These are phyloP conservation scores for Meloidogyne floridensis DNA, from an alignment of 1,140 invertebrate genomes.

Conservation along the genomic window DNA sequence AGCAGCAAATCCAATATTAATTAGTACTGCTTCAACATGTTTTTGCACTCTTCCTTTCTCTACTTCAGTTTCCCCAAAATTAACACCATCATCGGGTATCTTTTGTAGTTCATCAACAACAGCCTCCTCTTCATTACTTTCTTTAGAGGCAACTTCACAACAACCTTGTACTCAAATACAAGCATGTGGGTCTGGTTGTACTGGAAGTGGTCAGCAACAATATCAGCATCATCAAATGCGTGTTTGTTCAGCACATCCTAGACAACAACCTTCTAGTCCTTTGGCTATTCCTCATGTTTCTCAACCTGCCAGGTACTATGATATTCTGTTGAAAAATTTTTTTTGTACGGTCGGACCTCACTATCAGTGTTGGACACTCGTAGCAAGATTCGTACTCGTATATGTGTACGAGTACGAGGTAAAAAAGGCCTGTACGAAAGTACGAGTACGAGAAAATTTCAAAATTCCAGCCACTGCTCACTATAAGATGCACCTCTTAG, in stretches of 20 bases:
- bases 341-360: no score
- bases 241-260: conserved; percentile 6
- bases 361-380: no score
- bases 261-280: neutral
- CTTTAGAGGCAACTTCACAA: neutral
- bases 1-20: conserved; percentile 10
- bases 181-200: neutral
- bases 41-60: neutral
- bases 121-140: neutral
- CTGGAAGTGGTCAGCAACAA: neutral
- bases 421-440: no score
- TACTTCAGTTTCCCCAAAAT: neutral
- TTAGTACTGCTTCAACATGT: neutral
- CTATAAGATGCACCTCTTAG: no score
- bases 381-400: no score
- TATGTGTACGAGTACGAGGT: no score
- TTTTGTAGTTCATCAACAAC: neutral
- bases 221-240: conserved; percentile 4
- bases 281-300: neutral
- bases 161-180: conserved; percentile 21
- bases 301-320: neutral
- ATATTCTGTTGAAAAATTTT: no score
- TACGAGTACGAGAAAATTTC: no score
- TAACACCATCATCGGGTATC: neutral
- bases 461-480: no score